These are phyloP conservation scores for Cichlasoma orientale DNA, from an alignment of 2,797 vertebrate genomes.

Conservation along the genomic window DNA sequence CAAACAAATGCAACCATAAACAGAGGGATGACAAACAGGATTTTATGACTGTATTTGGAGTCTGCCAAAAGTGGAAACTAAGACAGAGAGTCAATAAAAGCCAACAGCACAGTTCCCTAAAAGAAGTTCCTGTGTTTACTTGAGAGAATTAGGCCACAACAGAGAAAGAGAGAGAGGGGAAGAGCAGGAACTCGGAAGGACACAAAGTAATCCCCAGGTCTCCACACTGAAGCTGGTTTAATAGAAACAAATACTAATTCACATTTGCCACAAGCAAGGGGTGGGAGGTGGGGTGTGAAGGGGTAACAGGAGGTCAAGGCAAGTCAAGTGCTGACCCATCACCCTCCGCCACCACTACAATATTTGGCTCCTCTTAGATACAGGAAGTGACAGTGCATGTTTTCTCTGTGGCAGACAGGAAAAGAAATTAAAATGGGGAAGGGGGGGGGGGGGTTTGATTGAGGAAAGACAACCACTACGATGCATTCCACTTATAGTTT, in stretches of 20 bases:
- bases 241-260: constrained; percentile 38
- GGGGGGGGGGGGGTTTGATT: neutral
- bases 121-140: constrained; percentile 68
- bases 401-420: constrained; percentile 80
- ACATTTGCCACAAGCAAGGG: constrained; percentile 33
- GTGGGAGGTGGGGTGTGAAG: neutral
- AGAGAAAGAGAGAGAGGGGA: neutral
- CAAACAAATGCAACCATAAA: constrained; percentile 24
- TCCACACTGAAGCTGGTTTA: constrained; percentile 35
- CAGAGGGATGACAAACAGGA: neutral
- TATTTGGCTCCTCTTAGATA: constrained; percentile 56
- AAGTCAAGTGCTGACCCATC: constrained; percentile 30
- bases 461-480: constrained; percentile 25
- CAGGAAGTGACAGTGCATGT: constrained; percentile 81
- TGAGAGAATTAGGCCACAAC: constrained; percentile 43
- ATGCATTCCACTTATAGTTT: constrained; percentile 14
- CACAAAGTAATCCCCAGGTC: constrained; percentile 30
- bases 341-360: constrained; percentile 23
- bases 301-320: constrained; percentile 44
- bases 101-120: constrained; percentile 41
- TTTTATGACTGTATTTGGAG: neutral
- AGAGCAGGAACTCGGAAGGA: constrained; percentile 18
- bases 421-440: constrained; percentile 68
- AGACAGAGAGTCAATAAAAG: constrained; percentile 13
- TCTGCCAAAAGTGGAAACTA: constrained; percentile 19